Conservation (phyloP, 1,140 invertebrate genomes). For the Neodiprion virginianus region DNA sequence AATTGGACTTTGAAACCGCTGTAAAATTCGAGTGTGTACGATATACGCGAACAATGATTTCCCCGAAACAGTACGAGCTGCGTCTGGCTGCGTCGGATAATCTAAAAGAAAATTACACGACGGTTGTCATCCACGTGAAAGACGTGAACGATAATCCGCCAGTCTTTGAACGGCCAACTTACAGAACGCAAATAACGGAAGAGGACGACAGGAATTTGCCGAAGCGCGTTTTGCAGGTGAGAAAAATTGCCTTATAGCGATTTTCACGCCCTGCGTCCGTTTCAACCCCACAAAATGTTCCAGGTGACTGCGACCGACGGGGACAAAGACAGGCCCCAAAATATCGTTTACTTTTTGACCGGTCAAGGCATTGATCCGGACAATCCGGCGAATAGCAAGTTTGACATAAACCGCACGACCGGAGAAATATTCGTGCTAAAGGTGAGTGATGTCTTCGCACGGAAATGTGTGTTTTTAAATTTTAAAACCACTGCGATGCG, state of each 20-base stretch:
- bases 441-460: conserved; percentile 63
- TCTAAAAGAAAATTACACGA: conserved; percentile 95
- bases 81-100: conserved; percentile 93
- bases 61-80: conserved; percentile 81
- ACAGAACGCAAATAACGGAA: conserved; percentile 94
- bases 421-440: conserved; percentile 94
- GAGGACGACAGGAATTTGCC: conserved; percentile 94
- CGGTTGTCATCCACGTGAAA: conserved; percentile 94
- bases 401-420: conserved; percentile 93
- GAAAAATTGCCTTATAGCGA: conserved; percentile 13
- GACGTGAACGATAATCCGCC: conserved; percentile 92
- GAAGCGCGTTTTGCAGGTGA: conserved; percentile 91
- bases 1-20: conserved; percentile 13
- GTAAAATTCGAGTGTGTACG: conserved; percentile 15
- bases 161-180: conserved; percentile 91
- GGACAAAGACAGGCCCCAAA: conserved; percentile 91
- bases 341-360: conserved; percentile 96
- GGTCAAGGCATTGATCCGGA: conserved; percentile 96
- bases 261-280: conserved; percentile 9
- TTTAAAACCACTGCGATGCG: conserved; percentile 10
- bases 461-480: neutral
- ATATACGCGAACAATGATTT: conserved; percentile 28
- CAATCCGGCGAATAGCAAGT: conserved; percentile 94
- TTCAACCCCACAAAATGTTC: conserved; percentile 23
- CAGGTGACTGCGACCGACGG: conserved; percentile 96